Evolutionary conservation across 2,797 vertebrate species (phyloP), one percentile per base, ranked within the genome.

Genomic region (Distichodus sexfasciatus): DNA sequence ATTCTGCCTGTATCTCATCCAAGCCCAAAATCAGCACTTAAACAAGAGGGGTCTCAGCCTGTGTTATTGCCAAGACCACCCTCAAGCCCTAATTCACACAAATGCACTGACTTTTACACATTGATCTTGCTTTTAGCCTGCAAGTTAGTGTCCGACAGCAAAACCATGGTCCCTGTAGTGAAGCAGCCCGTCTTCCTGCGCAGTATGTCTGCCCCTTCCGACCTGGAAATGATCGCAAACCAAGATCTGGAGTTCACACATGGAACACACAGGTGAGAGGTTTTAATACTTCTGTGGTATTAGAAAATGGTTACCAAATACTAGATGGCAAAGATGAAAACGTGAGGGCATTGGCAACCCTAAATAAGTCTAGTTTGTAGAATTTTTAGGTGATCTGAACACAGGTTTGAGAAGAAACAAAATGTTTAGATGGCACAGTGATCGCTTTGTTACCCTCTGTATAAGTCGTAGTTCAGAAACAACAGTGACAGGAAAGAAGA

Each of bases 121-220:
- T 57, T 7, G 62, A 21, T 80, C 9, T 48, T 76, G 6, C 0
- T 77, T 72, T 11, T 81, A 99, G 97, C 94, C 63, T 97, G 94
- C 71, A 98, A 98, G 67, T 96, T 95, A 0, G 94, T 95, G 5
- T 97, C 95, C 0, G 97, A 99, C 69, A 85, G 93, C 11, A 99
- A 98, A 82, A 91, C 92, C 1, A 90, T 94, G n/a, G 88, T 92
- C 4, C 93, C 93, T 0, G 87, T 94, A 17, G 92, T 93, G 78
- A 95, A 96, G 69, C 96, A 98, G 88, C 97, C 96, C 0, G 94
- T 98, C 72, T 99, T 99, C 75, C 91, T 99, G 29, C 96, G 97
- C 72, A 99, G 96, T 79, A 97, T 99, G 96, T 99, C 97, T 0
- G 97, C 97, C 1, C 97, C 97, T 0, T 99, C 97, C 7, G 97